phyloP scores from a whole-genome alignment of 1,140 invertebrate genomes.

The Philopotamus ludificatus region DNA sequence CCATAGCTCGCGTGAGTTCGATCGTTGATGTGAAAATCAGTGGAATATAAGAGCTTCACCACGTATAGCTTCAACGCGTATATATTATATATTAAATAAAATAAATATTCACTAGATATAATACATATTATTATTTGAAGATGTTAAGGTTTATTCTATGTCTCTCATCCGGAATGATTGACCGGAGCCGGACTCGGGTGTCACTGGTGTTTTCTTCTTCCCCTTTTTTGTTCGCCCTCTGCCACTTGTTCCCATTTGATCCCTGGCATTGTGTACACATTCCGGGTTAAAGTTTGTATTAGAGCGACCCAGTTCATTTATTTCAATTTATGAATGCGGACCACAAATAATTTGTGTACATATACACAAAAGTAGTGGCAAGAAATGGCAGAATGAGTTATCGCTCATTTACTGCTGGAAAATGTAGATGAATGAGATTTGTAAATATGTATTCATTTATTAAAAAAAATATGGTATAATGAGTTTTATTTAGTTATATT shows the following conservation, averaged over 20 bases:
- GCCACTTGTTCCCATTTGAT: background rate
- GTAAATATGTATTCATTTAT: no score
- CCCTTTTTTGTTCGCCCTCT: background rate
- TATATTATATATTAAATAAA: background rate
- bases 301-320: background rate
- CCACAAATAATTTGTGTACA: background rate
- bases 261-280: background rate
- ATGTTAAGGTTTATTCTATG: background rate
- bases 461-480: no score
- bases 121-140: background rate
- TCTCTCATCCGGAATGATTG: conserved; percentile 26
- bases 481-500: no score
- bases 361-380: no score
- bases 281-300: background rate
- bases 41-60: conserved; percentile 8
- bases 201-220: conserved; percentile 18
- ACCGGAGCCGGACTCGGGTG: conserved; percentile 30
- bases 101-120: background rate
- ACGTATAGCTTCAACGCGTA: background rate
- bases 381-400: no score
- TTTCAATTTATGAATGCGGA: conserved; percentile 4
- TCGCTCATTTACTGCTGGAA: no score
- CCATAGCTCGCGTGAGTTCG: background rate
- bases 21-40: conserved; percentile 20
- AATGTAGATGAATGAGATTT: no score